Evolutionary conservation across 2,113 vertebrate genomes (phyloP).

Genomic region (Pollimyrus isidori): DNA sequence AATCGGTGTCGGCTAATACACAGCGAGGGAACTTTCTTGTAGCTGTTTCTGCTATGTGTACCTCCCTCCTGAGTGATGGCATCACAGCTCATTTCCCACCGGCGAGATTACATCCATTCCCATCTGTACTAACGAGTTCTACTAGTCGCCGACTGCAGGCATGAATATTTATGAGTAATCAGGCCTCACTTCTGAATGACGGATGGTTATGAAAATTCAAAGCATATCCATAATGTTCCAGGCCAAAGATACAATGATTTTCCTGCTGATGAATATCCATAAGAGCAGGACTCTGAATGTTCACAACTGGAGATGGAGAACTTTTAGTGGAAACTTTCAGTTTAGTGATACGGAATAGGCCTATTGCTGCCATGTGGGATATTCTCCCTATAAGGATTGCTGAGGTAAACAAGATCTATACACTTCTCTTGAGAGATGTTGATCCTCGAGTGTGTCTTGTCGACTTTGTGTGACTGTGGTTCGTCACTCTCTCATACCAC

Average conservation of each 20-base stretch:
- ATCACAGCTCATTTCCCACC: neutral
- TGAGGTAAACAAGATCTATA: neutral
- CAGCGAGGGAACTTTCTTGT: neutral
- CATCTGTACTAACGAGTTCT: neutral
- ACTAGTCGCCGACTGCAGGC: neutral
- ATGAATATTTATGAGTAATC: conserved; percentile 10
- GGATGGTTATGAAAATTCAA: neutral
- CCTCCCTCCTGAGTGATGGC: neutral
- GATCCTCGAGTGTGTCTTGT: neutral
- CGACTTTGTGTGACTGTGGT: neutral
- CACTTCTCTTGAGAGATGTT: neutral
- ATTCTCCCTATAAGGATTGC: neutral
- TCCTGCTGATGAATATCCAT: neutral
- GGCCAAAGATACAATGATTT: neutral
- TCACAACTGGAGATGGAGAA: neutral
- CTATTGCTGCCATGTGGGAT: neutral
- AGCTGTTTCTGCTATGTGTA: neutral
- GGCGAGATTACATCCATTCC: neutral
- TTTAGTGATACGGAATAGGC: neutral
- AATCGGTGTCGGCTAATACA: neutral
- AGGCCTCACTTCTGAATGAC: neutral
- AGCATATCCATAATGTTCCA: neutral
- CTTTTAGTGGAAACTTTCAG: neutral
- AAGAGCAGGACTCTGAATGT: neutral
- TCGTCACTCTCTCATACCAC: neutral